Conservation (phyloP, 1,140 invertebrate genomes). For the Gonioctena quinquepunctata region DNA sequence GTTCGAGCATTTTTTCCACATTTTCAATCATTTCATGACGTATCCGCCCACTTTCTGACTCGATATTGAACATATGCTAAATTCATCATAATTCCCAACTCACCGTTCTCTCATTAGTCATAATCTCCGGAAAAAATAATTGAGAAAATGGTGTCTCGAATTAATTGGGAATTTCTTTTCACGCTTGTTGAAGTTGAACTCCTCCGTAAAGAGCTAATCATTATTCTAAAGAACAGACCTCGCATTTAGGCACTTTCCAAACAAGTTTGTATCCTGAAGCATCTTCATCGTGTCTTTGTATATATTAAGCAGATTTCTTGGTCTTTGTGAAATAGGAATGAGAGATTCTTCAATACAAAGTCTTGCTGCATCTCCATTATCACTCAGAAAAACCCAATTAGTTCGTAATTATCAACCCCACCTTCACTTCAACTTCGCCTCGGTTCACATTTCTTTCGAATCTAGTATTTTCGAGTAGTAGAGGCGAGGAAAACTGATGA, state of each 20-base stretch:
- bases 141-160: background rate
- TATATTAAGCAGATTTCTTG: conserved; percentile 16
- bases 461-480: background rate
- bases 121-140: no score
- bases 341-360: conserved; percentile 7
- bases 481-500: background rate
- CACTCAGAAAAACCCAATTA: conserved; percentile 19
- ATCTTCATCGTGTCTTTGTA: conserved; percentile 5
- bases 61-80: no score
- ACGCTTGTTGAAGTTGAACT: background rate
- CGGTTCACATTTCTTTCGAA: conserved; percentile 11
- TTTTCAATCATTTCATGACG: no score
- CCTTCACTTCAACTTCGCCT: conserved; percentile 3
- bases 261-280: conserved; percentile 8
- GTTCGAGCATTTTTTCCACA: no score
- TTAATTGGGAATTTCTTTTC: background rate
- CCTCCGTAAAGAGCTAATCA: background rate
- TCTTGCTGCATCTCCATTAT: background rate
- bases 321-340: conserved; percentile 10
- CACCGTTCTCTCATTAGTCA: no score
- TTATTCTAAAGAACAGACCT: conserved; percentile 1
- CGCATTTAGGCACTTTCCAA: background rate
- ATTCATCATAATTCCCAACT: no score
- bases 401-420: conserved; percentile 13
- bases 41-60: no score